phyloP scores from a whole-genome alignment of 1,140 invertebrate genomes.

The Euglossa dilemma region DNA sequence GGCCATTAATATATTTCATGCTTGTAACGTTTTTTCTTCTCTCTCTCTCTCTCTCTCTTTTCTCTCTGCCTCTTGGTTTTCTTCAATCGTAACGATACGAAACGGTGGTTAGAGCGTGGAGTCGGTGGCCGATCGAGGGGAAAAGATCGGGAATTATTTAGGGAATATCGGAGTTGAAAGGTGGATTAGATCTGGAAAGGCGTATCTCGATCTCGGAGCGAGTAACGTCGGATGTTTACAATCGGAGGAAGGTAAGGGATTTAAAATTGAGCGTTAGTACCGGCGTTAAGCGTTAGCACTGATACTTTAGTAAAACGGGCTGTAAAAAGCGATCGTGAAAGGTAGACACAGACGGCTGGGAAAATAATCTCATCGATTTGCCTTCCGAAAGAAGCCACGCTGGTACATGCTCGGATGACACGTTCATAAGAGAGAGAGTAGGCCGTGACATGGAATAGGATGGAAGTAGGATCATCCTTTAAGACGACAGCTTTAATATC shows the following conservation, averaged over 20 bases:
- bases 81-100: slow-evolving; percentile 13
- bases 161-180: not conserved
- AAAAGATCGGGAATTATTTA: not conserved
- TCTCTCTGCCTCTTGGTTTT: not conserved
- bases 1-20: slow-evolving; percentile 40
- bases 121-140: not conserved
- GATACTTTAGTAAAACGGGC: slow-evolving; percentile 20
- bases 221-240: slow-evolving; percentile 16
- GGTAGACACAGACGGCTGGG: slow-evolving; percentile 23
- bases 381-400: slow-evolving; percentile 63
- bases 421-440: slow-evolving; percentile 42
- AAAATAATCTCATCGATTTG: slow-evolving; percentile 69
- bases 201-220: not conserved
- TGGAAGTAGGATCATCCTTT: slow-evolving; percentile 63
- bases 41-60: no score
- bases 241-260: not conserved
- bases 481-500: slow-evolving; percentile 68
- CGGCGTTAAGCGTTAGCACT: not conserved
- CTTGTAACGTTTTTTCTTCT: not conserved
- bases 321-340: slow-evolving; percentile 29
- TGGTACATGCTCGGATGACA: slow-evolving; percentile 40
- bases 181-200: not conserved
- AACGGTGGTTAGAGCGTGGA: not conserved
- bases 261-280: slow-evolving; percentile 8
- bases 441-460: slow-evolving; percentile 38